Evolutionary conservation across 2,113 vertebrate genomes (phyloP), one percentile per base, ranked within the genome.

Genomic region (Passer montanus): DNA sequence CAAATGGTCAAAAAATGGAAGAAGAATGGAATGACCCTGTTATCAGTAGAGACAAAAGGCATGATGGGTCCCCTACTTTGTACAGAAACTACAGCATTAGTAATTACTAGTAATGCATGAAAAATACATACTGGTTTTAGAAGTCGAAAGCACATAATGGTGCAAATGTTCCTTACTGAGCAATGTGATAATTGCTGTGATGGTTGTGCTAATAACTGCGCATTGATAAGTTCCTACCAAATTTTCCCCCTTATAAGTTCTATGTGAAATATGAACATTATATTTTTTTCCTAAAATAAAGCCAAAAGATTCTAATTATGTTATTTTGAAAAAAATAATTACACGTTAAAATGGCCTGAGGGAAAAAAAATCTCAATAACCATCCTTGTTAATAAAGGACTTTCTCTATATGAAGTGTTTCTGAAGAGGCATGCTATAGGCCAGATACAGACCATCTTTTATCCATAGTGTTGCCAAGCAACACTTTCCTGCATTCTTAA

Each of bases 401-500:
- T 89, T 39, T 90, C 63, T 86, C 76, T 80, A 69, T 26, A 59
- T 56, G 43, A 69, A 91, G 27, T 62, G 59, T 69, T 92, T 95
- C 76, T 93, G n/a, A 88, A 93, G 81, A 84, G 52, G 30, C 26
- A 12, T n/a, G 76, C 62, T 95, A 35, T 23, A 90, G 75, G 56
- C 49, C 64, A 94, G 70, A 41, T 74, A 88, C 3, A 4, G 70
- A 76, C 47, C 26, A 89, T 60, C 50, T 89, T 70, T 82, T 86
- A 94, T 28, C 49, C 14, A 9, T 55, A 46, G 41, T 2, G 74
- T 96, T 97, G 92, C 94, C 91, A 97, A 94, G 97, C 92, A 97
- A 96, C 92, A 35, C 15, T 76, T 64, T 44, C 31, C 84, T 78
- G 60, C 37, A 82, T 87, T 93, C 79, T 90, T 90, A 87, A 90